Conservation (phyloP, 2,113 vertebrate species). For the Clarias gariepinus region DNA sequence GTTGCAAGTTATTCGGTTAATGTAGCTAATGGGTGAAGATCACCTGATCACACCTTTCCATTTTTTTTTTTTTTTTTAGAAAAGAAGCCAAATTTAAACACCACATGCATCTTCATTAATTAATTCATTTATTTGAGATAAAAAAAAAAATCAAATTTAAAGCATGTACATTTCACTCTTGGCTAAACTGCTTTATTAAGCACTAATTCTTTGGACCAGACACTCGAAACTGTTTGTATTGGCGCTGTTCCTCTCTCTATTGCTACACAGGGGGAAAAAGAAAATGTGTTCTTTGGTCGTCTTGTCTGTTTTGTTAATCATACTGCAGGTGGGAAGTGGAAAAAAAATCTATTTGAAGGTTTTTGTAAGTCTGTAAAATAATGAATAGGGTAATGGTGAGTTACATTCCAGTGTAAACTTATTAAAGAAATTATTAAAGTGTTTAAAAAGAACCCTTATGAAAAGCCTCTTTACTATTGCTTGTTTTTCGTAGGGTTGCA, state of each 20-base stretch:
- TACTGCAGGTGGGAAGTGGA: slow-evolving; percentile 40
- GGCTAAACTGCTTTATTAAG: too few species aligned
- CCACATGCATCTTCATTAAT: background rate
- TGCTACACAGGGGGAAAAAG: slow-evolving; percentile 3
- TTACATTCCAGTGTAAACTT: slow-evolving; percentile 56
- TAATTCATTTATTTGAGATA: background rate
- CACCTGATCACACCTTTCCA: background rate
- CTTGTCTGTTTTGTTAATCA: slow-evolving; percentile 37
- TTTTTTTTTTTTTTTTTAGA: background rate
- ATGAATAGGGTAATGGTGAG: slow-evolving; percentile 43
- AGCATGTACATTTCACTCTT: background rate
- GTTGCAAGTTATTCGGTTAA: background rate
- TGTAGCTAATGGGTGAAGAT: background rate
- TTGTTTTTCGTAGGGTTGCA: background rate
- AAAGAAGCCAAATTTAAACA: background rate
- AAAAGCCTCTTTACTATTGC: slow-evolving; percentile 15
- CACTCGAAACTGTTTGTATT: background rate
- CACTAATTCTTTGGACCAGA: background rate
- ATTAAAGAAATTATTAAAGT: slow-evolving; percentile 50
- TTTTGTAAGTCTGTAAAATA: slow-evolving; percentile 56
- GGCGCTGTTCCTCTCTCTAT: slow-evolving; percentile 32
- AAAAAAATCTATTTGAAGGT: slow-evolving; percentile 17
- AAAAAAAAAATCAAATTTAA: background rate
- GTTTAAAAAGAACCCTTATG: slow-evolving; percentile 28
- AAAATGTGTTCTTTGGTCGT: slow-evolving; percentile 12